Evolutionary conservation across 2,797 vertebrate species (phyloP).

Genomic region (Microchirus variegatus): DNA sequence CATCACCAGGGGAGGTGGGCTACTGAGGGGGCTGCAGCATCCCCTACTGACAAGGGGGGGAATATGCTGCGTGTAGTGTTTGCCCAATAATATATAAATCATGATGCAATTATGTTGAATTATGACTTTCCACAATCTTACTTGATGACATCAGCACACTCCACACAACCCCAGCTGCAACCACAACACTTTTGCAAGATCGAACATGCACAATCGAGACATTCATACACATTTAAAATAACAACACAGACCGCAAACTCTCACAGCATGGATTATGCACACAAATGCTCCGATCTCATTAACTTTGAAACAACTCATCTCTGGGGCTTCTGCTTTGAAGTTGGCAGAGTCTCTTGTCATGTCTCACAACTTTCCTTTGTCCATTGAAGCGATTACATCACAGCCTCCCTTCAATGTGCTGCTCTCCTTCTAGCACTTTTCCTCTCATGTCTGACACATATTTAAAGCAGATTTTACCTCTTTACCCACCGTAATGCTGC

Average conservation of each 20-base stretch:
- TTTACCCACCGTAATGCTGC: no score
- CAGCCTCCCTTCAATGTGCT: conserved; percentile 9
- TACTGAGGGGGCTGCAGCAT: no score
- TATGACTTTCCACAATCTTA: no score
- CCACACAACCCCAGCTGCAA: no score
- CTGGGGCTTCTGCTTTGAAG: conserved; percentile 26
- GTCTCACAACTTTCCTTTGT: conserved; percentile 35
- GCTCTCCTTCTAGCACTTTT: not conserved
- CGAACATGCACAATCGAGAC: conserved; percentile 1
- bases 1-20: no score
- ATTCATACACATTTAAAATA: conserved; percentile 19
- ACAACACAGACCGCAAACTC: not conserved
- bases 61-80: no score
- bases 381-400: conserved; percentile 37
- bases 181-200: no score
- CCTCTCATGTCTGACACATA: conserved; percentile 30
- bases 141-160: no score
- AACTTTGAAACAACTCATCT: conserved; percentile 27
- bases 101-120: no score
- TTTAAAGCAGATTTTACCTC: not conserved
- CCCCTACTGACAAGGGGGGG: no score
- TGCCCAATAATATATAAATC: no score
- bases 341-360: conserved; percentile 29
- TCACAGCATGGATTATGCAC: conserved; percentile 11
- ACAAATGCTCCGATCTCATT: conserved; percentile 19